Base-by-base conservation (phyloP, 2,888 invertebrate species). In the Ochlodes sylvanus region DNA sequence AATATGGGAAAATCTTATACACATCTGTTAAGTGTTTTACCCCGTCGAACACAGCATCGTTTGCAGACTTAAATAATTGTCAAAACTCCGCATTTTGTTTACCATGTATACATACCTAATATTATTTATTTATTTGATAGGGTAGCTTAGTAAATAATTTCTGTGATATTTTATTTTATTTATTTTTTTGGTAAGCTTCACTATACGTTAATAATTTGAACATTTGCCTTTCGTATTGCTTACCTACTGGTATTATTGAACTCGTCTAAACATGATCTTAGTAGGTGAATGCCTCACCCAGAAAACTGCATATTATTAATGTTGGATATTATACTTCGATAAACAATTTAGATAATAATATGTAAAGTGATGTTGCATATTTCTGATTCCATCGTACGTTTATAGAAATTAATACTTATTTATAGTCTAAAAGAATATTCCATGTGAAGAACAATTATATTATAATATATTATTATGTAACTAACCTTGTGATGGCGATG, bases 91-190 rank as follows among this genome's bases (percentile, higher is more conserved):
- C 50, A 50, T 47, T 50, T 50, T 50, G 50, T 38, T 38, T 38
- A 12, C 9, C 3, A 10, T 50, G 19, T 15, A 21, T 50, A 44
- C 15, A 21, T 50, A 44, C 15, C 44, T 6, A 44, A 44, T 44
- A 44, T 2, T 44, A 14, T 9, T 44, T 15, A 15, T 44, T 52
- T 69, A 52, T 54, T 9, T 54, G 10, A 54, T 66, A 54, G 17
- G 54, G 12, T 66, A 52, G 56, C 14, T 41, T 64, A 38, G 38
- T 68, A 58, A 47, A 55, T 63, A 62, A 34, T 68, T 68, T 68
- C 84, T 81, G 80, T 66, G 66, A 66, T 66, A 66, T 66, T 66
- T 66, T 65, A 65, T 65, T 65, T 65, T 52, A 38, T 58, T 65
- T 64, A 63, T n/a, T 47, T 57, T 32, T 55, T 64, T 27, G 44